Conservation (phyloP, 2,797 vertebrate species). For the Tangara arthus region DNA sequence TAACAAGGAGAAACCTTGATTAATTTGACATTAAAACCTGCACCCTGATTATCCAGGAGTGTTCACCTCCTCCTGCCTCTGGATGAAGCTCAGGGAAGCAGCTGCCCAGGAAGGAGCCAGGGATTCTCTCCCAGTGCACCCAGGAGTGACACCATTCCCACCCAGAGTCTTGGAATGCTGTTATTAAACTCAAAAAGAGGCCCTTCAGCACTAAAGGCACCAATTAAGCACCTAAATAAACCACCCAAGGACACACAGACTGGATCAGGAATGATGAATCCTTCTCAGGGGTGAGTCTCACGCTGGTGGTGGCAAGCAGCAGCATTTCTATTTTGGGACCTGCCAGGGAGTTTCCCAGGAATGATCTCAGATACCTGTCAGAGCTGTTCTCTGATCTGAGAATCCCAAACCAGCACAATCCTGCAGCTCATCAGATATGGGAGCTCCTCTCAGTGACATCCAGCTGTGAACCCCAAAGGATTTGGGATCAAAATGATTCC, state of each 20-base stretch:
- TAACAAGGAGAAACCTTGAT: background rate
- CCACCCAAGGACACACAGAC: background rate
- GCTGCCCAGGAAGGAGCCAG: background rate
- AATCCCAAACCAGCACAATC: background rate
- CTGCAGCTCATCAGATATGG: background rate
- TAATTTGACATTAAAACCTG: background rate
- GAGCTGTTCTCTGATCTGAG: background rate
- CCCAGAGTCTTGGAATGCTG: accelerated
- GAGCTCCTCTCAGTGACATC: background rate
- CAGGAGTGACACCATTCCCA: background rate
- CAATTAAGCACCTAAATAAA: background rate
- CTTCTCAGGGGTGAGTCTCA: background rate
- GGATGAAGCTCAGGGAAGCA: background rate
- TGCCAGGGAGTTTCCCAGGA: conserved; percentile 3
- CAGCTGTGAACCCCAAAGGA: background rate
- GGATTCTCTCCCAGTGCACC: background rate
- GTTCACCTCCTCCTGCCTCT: background rate
- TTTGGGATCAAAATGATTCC: background rate
- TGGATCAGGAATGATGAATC: background rate
- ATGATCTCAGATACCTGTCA: conserved; percentile 14
- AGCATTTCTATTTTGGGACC: background rate
- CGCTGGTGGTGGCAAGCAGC: background rate
- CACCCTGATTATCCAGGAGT: too few species aligned
- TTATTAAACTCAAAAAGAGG: background rate
- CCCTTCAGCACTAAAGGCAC: background rate